phyloP scores from a whole-genome alignment of 2,797 vertebrate genomes.

The Eulemur albifrons region DNA sequence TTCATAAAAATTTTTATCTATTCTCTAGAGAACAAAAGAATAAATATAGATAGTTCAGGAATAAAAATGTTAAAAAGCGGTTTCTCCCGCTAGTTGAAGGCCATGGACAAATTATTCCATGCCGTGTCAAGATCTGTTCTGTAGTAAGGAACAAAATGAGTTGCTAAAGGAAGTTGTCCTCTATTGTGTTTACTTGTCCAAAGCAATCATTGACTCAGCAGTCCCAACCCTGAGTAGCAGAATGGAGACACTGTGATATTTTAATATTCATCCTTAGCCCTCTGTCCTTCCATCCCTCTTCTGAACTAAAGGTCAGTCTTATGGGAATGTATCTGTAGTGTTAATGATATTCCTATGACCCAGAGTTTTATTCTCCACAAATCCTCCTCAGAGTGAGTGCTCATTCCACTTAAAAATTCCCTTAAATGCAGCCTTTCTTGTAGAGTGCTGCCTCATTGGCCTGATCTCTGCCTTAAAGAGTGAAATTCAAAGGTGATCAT shows the following conservation, averaged over 20 bases:
- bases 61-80: not conserved
- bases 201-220: not conserved
- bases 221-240: not conserved
- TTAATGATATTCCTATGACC: constrained; percentile 1
- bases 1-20: not conserved
- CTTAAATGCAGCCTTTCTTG: not conserved
- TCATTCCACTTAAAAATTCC: not conserved
- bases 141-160: not conserved
- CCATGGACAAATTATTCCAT: not conserved
- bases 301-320: not conserved
- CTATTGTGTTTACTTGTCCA: not conserved
- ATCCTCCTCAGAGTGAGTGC: not conserved
- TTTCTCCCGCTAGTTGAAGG: not conserved
- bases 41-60: not conserved
- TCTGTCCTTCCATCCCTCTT: not conserved
- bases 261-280: not conserved
- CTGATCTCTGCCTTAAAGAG: not conserved
- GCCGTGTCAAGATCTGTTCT: not conserved
- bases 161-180: not conserved
- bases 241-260: not conserved
- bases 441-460: not conserved
- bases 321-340: not conserved
- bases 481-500: constrained; percentile 18
- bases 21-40: not conserved
- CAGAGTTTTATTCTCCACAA: constrained; percentile 7